Evolutionary conservation across 2,113 vertebrate genomes (phyloP), one percentile per base, ranked within the genome.

Genomic region (Coptodon bakossiorum): DNA sequence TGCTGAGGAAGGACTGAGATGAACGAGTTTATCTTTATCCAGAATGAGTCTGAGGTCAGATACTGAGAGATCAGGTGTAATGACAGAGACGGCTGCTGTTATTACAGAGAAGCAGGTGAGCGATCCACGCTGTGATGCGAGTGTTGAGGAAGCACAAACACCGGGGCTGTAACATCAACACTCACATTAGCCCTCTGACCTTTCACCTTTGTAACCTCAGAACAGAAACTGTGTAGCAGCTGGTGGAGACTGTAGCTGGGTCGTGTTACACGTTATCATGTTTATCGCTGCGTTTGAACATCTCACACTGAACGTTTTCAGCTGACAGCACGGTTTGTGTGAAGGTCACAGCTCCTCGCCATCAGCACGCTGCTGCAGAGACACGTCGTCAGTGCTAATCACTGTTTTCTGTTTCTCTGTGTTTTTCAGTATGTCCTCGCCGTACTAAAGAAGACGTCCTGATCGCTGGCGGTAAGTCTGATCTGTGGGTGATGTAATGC

Each of bases 401-500:
- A 6, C 12, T 50, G 82, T 57, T 86, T 76, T 68, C 61, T 90
- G 40, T 48, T 48, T 27, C 52, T 66, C 80, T 7, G 80, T 27
- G 48, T 83, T 76, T 54, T 40, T 13, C 90, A 94, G 93, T 6
- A 34, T 3, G 63, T 7, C 88, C 22, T 94, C 93, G 1, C 93
- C 93, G 9, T 94, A 94, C 88, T 94, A 82, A 85, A 82, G 31
- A 84, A 81, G 81, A 85, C 5, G 31, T 24, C 45, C 50, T 43
- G 52, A 57, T n/a, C 34, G 1, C 52, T 66, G 84, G 66, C 87
- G 91, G 91, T 93, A n/a, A 90, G 89, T 87, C 34, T 31, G 12
- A 31, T 17, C 3, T 63, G 24, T 5, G 73, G 9, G 36, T 66
- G 34, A 34, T 6, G 14, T 24, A 2, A 3, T 3, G 27, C 40